These are phyloP conservation scores for Lethrus apterus DNA, from an alignment of 1,140 invertebrate species.

Conservation along the genomic window DNA sequence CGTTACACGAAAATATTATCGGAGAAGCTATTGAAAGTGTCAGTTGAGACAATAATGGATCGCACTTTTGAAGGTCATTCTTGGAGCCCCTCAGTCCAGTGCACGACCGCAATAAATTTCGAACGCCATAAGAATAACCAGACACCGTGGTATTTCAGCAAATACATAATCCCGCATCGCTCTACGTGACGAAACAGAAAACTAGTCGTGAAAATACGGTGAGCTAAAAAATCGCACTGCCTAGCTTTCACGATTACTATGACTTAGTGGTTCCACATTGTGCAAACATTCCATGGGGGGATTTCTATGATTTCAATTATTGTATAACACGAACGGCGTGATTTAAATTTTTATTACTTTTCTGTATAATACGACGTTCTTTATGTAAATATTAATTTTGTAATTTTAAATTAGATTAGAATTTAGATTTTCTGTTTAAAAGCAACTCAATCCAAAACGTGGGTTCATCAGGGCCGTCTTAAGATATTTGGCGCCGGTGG, in stretches of 20 bases:
- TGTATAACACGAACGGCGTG: constrained; percentile 14
- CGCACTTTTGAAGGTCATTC: constrained; percentile 7
- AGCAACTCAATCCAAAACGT: too few species aligned
- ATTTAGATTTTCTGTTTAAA: too few species aligned
- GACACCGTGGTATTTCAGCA: constrained; percentile 14
- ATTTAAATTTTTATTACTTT: constrained; percentile 10
- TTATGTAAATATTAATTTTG: not conserved
- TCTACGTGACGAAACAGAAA: constrained; percentile 13
- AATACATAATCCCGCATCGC: constrained; percentile 13
- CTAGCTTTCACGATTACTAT: constrained; percentile 14
- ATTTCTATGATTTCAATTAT: constrained; percentile 6
- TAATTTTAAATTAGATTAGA: too few species aligned
- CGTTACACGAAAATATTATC: too few species aligned
- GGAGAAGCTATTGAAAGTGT: constrained; percentile 10
- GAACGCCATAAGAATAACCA: constrained; percentile 14
- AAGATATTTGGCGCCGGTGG: too few species aligned
- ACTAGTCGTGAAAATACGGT: constrained; percentile 10
- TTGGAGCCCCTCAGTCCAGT: constrained; percentile 8
- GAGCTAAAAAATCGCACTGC: constrained; percentile 11
- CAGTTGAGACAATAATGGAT: constrained; percentile 7
- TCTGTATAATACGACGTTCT: constrained; percentile 5
- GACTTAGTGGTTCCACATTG: constrained; percentile 13
- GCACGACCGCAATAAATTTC: constrained; percentile 11
- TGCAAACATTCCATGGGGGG: constrained; percentile 6
- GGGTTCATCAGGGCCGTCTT: too few species aligned